Percentiles rank a stretch among this genome's conserved stretches.
phyloP scores from a whole-genome alignment of 2,888 invertebrate genomes.

The Cheilosia grossa region DNA sequence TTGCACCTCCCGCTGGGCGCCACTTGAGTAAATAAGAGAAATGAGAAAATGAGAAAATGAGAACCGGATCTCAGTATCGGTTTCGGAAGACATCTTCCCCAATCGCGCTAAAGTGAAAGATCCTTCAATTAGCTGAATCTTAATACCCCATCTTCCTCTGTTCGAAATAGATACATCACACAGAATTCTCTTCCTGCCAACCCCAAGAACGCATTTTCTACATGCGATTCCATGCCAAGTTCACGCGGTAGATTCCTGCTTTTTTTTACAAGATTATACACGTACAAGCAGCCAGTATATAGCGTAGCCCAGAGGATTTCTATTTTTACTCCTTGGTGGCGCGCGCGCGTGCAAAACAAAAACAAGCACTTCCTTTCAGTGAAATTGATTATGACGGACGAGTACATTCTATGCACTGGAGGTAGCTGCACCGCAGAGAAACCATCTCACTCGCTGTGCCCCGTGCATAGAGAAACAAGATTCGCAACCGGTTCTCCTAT shows the following conservation, averaged over 20 bases:
- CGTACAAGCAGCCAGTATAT: background rate
- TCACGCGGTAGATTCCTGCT: slow-evolving; percentile 29
- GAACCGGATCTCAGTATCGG: no score
- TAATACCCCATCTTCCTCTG: background rate
- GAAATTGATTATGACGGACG: slow-evolving; percentile 73
- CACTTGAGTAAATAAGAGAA: no score
- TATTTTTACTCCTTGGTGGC: slow-evolving; percentile 61
- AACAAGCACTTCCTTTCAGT: slow-evolving; percentile 70
- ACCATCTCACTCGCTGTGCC: slow-evolving; percentile 42
- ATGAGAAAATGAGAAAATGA: no score
- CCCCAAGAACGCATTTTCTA: background rate
- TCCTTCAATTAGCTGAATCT: background rate
- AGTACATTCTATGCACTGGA: slow-evolving; percentile 37
- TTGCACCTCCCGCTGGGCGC: no score
- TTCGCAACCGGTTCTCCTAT: slow-evolving; percentile 64
- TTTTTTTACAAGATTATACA: slow-evolving; percentile 14
- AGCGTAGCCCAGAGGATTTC: slow-evolving; percentile 44
- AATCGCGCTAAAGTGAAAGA: background rate
- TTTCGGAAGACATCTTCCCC: no score
- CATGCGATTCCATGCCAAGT: slow-evolving; percentile 51
- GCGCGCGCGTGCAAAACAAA: slow-evolving; percentile 27
- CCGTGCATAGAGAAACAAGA: slow-evolving; percentile 51
- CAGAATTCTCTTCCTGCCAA: background rate
- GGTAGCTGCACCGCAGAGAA: slow-evolving; percentile 27
- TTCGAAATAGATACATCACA: slow-evolving; percentile 1